phyloP scores from a whole-genome alignment of 2,113 vertebrate genomes.

The Macquaria australasica region DNA sequence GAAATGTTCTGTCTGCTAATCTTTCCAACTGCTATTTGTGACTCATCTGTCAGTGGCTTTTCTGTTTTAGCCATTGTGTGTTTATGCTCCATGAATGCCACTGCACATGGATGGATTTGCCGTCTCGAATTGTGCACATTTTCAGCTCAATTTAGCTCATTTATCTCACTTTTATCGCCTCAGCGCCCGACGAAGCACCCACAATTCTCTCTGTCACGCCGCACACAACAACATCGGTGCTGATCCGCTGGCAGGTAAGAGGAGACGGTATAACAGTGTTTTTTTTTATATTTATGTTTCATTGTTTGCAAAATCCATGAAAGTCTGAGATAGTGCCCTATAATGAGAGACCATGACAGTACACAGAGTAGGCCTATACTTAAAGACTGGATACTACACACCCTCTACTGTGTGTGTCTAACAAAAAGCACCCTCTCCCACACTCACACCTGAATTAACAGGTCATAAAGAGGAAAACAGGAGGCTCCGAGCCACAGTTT shows the following conservation, averaged over 20 bases:
- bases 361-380: conserved; percentile 25
- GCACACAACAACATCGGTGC: conserved; percentile 95
- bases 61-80: conserved; percentile 40
- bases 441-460: conserved; percentile 69
- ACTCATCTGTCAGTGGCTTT: conserved; percentile 27
- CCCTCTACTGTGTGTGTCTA: conserved; percentile 7
- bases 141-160: conserved; percentile 67
- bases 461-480: conserved; percentile 67
- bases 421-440: conserved; percentile 44
- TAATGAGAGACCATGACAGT: conserved; percentile 54
- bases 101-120: conserved; percentile 36
- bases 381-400: conserved; percentile 17
- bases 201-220: conserved; percentile 92
- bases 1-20: conserved; percentile 15
- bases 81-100: conserved; percentile 71
- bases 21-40: conserved; percentile 37
- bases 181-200: conserved; percentile 94
- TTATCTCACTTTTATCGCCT: conserved; percentile 42
- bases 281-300: conserved; percentile 1
- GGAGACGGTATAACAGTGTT: not conserved
- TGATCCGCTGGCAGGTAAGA: conserved; percentile 95
- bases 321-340: conserved; percentile 38
- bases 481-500: conserved; percentile 60
- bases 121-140: conserved; percentile 47
- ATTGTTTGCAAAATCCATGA: conserved; percentile 39